These are phyloP conservation scores for Rhizomys pruinosus DNA, from an alignment of 2,113 vertebrate genomes.

Conservation along the genomic window DNA sequence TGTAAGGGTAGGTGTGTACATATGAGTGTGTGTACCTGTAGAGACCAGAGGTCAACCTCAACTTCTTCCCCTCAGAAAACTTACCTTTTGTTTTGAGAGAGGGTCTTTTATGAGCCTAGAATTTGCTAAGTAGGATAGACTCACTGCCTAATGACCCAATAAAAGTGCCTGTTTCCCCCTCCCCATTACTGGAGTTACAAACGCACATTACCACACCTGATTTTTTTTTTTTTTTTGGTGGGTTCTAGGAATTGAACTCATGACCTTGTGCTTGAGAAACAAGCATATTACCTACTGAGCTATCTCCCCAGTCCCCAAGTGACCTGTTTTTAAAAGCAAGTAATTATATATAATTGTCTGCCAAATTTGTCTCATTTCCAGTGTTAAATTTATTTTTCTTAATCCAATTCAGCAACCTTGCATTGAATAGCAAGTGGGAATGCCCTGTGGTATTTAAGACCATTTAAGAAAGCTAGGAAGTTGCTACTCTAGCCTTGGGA, in stretches of 20 bases:
- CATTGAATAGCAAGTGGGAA: neutral
- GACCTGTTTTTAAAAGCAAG: constrained; percentile 40
- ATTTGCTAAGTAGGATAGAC: neutral
- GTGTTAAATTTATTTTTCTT: constrained; percentile 10
- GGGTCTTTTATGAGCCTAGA: neutral
- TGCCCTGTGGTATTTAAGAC: neutral
- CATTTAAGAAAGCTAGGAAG: neutral
- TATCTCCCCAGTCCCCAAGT: neutral
- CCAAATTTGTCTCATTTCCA: neutral
- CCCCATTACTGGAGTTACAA: neutral
- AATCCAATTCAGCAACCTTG: neutral
- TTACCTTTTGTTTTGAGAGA: neutral
- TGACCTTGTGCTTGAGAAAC: neutral
- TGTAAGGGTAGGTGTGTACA: neutral
- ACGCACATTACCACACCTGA: neutral
- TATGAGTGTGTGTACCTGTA: neutral
- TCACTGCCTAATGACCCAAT: neutral
- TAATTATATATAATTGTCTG: neutral
- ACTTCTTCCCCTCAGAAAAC: neutral
- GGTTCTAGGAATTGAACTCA: neutral
- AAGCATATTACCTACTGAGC: neutral
- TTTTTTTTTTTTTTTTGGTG: neutral
- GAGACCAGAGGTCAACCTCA: neutral
- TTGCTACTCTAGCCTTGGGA: neutral
- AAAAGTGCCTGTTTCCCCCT: too few relatives aligned